Evolutionary conservation across 2,888 invertebrate genomes (phyloP), one percentile per base, ranked within the genome.

Genomic region (Tigriopus californicus): DNA sequence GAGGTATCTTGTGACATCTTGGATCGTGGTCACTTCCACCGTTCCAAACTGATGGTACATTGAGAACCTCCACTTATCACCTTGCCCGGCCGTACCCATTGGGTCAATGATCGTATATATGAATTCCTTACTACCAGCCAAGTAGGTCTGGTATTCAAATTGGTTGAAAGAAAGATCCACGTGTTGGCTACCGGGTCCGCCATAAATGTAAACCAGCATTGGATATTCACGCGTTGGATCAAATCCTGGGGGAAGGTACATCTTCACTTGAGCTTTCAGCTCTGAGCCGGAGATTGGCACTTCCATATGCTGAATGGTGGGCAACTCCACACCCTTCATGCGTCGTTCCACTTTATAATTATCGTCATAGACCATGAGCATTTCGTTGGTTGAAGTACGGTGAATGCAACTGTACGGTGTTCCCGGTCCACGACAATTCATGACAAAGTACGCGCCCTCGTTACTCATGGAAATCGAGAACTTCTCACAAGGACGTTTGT

Each of bases 1-100:
- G 6, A 58, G 15, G n/a, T 40, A 20, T 83, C 75, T 81, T 1
- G 87, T 83, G 41, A 86, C 89, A 66, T 78, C 78, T 61, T 94
- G 83, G 73, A 95, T 92, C 73, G 97, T 97, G 47, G 80, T 77
- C 56, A 97, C 81, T 73, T 98, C 97, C 0, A 84, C 80, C 0
- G 87, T 83, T 40, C 97, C 97, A 41, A 98, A 75, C 52, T 78
- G 77, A 60, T 84, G 76, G 70, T 94, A 91, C 47, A 87, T 75
- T 4, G 88, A 76, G 69, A 90, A 89, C 67, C 87, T 74, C 68
- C 86, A 80, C 55, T 77, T 77, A 65, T 89, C 84, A 25, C 95
- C 94, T 65, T 85, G 80, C 55, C 85, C 63, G 18, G 64, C 63
- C 33, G 65, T 64, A 11, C 65, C 65, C 44, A 65, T 59, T 1